A percentile compares a stretch with the other conserved stretches of the same genome.
These are phyloP conservation scores for Spisula subtruncata DNA, from an alignment of 2,888 invertebrate species.

Conservation along the genomic window DNA sequence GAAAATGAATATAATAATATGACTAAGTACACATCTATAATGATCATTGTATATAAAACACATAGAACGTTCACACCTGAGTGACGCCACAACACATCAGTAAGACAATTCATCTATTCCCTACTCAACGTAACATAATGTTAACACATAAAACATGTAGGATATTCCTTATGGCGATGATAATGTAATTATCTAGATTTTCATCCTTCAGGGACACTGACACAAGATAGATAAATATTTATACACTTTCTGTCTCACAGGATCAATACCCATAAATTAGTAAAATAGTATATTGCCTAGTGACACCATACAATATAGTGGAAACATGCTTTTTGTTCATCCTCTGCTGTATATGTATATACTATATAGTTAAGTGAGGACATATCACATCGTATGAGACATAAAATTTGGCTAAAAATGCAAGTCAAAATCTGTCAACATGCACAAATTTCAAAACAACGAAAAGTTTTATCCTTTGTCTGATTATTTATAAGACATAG, in stretches of 20 bases:
- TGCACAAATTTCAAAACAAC: too few species aligned
- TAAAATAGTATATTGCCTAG: neutral
- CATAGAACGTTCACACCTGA: neutral
- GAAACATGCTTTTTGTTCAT: neutral
- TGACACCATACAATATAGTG: neutral
- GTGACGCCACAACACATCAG: neutral
- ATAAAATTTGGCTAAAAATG: too few species aligned
- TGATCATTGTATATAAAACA: neutral
- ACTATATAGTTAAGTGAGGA: too few species aligned
- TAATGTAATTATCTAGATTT: neutral
- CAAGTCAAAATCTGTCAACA: too few species aligned
- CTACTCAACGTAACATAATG: neutral
- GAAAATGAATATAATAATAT: too few species aligned
- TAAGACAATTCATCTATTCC: neutral
- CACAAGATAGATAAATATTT: neutral
- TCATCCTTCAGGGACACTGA: neutral
- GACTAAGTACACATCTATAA: too few species aligned
- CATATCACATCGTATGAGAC: too few species aligned
- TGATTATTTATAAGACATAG: too few species aligned
- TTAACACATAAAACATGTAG: neutral
- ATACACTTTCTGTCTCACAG: neutral
- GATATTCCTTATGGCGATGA: neutral
- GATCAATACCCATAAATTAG: constrained; percentile 1
- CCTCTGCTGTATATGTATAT: neutral
- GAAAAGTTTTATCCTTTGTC: too few species aligned